Conservation (phyloP, 2,888 invertebrate species). For the Prenolepis imparis region DNA sequence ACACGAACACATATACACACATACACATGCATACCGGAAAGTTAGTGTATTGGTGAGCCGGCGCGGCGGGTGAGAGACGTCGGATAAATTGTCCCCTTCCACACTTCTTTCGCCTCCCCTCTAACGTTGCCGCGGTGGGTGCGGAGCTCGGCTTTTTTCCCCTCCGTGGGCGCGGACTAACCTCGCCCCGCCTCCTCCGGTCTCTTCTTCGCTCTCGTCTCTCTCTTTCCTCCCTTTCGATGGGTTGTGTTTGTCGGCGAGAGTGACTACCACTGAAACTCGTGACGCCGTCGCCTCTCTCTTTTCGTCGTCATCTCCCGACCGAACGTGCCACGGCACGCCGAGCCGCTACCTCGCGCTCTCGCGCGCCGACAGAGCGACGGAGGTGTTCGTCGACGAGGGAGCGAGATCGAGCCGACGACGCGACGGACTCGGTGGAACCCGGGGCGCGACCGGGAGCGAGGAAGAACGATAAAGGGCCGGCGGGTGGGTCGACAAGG, state of each 20-base stretch:
- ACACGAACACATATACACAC: no score
- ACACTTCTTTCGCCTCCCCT: conserved; percentile 81
- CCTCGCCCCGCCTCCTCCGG: conserved; percentile 86
- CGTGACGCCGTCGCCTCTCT: conserved; percentile 78
- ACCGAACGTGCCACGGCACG: conserved; percentile 70
- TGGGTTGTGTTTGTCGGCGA: conserved; percentile 70
- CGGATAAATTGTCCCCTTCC: conserved; percentile 81
- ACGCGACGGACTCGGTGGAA: conserved; percentile 4
- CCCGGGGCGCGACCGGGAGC: conserved; percentile 10
- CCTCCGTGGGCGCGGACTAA: conserved; percentile 87
- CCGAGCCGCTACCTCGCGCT: conserved; percentile 81
- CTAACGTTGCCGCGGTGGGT: conserved; percentile 73
- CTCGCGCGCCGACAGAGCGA: conserved; percentile 78
- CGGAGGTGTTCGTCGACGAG: conserved; percentile 72
- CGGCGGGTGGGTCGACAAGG: conserved; percentile 51
- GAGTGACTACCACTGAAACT: conserved; percentile 70
- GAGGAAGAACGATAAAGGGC: conserved; percentile 68
- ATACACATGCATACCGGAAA: conserved; percentile 5
- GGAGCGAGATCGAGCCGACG: conserved; percentile 51
- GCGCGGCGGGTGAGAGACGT: conserved; percentile 55
- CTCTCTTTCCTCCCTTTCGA: conserved; percentile 63
- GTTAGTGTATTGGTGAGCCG: background rate
- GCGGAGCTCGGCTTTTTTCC: conserved; percentile 86
- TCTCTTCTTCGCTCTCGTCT: conserved; percentile 69
- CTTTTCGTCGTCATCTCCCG: conserved; percentile 69